These are phyloP conservation scores for Micropoecilia bifurca DNA, from an alignment of 2,797 vertebrate species.

Conservation along the genomic window DNA sequence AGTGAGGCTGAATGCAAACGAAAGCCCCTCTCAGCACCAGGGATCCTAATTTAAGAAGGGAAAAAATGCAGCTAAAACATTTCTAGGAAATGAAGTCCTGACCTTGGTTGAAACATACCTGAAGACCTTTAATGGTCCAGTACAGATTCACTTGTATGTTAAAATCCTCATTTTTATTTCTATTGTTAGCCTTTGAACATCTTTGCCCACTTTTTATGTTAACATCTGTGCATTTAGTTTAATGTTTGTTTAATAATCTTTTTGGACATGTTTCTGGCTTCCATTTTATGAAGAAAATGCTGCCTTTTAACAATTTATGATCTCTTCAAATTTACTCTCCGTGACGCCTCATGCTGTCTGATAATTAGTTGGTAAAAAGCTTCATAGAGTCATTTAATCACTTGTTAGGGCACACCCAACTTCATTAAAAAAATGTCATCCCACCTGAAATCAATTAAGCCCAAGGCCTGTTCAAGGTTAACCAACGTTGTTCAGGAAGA, in stretches of 20 bases:
- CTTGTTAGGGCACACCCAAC: neutral
- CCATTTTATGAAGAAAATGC: neutral
- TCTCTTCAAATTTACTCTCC: neutral
- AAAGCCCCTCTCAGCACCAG: too few relatives aligned
- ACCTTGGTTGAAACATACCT: neutral
- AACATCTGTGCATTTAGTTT: neutral
- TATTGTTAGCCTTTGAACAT: neutral
- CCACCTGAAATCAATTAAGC: slow-evolving; percentile 4
- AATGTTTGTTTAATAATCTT: neutral
- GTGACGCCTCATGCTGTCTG: neutral
- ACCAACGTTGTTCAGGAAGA: neutral
- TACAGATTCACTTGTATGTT: neutral
- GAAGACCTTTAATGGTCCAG: neutral
- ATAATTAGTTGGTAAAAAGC: slow-evolving; percentile 1
- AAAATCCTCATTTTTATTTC: neutral
- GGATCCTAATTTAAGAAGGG: too few relatives aligned
- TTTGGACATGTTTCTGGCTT: neutral
- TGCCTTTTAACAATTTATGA: neutral
- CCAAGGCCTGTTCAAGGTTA: slow-evolving; percentile 3
- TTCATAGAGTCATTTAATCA: neutral
- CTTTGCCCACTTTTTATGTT: neutral
- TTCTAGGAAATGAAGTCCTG: neutral
- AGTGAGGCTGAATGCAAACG: too few relatives aligned
- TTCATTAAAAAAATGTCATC: neutral
- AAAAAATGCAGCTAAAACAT: too few relatives aligned